phyloP scores from a whole-genome alignment of 2,888 invertebrate species.

The Caenorhabditis sp. region DNA sequence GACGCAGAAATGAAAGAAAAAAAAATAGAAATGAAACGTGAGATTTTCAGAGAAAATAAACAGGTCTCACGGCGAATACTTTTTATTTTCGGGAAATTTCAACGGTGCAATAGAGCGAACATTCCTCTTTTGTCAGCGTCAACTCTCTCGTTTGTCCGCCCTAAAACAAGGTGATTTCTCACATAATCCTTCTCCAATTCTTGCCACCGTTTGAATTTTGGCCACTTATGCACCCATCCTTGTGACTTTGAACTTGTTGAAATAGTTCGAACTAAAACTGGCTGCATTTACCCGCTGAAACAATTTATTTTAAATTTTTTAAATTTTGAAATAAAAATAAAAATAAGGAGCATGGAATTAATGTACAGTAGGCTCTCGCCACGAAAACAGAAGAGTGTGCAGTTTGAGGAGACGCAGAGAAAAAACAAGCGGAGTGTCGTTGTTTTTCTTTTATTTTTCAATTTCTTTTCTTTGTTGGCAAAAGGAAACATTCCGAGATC shows the following conservation, averaged over 20 bases:
- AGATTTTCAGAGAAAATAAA: too few species aligned
- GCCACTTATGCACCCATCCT: slow-evolving; percentile 47
- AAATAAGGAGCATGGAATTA: slow-evolving; percentile 22
- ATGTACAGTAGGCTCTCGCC: slow-evolving; percentile 12
- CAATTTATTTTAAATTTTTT: too few species aligned
- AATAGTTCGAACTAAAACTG: slow-evolving; percentile 8
- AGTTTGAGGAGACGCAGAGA: slow-evolving; percentile 19
- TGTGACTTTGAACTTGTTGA: slow-evolving; percentile 12
- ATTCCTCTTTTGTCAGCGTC: too few species aligned
- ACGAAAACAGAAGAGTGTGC: slow-evolving; percentile 8
- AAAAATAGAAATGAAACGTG: too few species aligned
- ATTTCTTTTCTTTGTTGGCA: not conserved
- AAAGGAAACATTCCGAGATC: not conserved
- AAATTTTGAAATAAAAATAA: not conserved
- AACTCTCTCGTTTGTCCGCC: too few species aligned
- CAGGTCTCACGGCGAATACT: too few species aligned
- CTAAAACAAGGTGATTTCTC: too few species aligned
- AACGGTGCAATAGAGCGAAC: too few species aligned
- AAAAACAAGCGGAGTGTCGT: not conserved
- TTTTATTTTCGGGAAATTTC: too few species aligned
- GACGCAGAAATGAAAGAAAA: too few species aligned
- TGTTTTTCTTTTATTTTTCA: slow-evolving; percentile 5
- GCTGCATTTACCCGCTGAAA: slow-evolving; percentile 14
- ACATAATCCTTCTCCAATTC: slow-evolving; percentile 45
- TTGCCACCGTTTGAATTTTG: slow-evolving; percentile 52